Conservation (phyloP, 2,113 vertebrate genomes). For the Saguinus midas region DNA sequence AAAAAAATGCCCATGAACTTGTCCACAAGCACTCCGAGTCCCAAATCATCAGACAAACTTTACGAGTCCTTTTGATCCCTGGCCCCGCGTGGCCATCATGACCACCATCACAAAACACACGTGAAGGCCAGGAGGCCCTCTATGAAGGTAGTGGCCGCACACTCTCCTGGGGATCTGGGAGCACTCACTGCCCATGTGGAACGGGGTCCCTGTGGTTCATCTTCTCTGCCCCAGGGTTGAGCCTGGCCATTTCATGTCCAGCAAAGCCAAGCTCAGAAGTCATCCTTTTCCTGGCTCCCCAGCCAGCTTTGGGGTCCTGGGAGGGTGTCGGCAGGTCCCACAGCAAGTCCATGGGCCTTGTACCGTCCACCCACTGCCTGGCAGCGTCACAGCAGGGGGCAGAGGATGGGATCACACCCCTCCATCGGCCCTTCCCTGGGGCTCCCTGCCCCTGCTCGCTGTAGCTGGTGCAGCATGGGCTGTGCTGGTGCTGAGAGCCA, state of each 20-base stretch:
- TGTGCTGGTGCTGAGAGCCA: neutral
- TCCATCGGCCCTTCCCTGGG: rapidly evolving
- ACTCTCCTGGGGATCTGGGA: rapidly evolving
- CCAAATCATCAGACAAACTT: neutral
- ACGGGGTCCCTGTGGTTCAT: too few relatives aligned
- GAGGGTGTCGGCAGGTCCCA: neutral
- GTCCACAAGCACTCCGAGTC: neutral
- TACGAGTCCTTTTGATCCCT: neutral
- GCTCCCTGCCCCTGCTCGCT: neutral
- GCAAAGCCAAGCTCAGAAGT: too few relatives aligned
- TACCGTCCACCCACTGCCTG: neutral
- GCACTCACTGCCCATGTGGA: neutral
- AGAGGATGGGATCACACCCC: neutral
- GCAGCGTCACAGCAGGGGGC: too few relatives aligned
- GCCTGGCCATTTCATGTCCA: neutral
- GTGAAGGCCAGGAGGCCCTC: neutral
- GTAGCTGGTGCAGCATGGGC: neutral
- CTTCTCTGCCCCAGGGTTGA: neutral
- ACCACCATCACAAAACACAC: neutral
- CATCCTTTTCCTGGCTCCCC: neutral
- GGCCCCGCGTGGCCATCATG: rapidly evolving
- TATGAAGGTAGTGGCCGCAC: rapidly evolving
- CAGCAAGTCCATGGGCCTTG: rapidly evolving
- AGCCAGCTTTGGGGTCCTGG: neutral
- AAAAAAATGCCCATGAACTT: slow-evolving; percentile 17